These are phyloP conservation scores for Delphinus delphis DNA, from an alignment of 2,113 vertebrate species.

Conservation along the genomic window DNA sequence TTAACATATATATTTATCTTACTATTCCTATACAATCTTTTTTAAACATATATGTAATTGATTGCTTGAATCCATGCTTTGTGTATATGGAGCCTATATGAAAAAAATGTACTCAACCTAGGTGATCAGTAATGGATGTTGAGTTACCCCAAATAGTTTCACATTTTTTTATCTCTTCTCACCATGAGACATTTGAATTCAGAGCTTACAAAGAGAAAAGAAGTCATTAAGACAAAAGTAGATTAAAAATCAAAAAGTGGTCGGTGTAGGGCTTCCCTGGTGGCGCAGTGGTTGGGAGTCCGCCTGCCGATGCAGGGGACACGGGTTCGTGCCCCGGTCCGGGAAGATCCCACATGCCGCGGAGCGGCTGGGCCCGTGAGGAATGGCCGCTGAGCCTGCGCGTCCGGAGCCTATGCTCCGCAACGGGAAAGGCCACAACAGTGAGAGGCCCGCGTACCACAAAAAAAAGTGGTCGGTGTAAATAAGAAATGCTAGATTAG, in stretches of 20 bases:
- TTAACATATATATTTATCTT: not conserved
- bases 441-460: no score
- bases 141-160: not conserved
- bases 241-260: not conserved
- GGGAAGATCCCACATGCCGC: no score
- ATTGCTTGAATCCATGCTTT: not conserved
- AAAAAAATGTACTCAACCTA: not conserved
- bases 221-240: not conserved
- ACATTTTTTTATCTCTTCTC: not conserved
- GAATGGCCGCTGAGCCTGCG: no score
- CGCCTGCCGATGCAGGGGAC: no score
- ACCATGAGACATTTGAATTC: not conserved
- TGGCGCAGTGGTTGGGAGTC: no score
- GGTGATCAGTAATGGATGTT: not conserved
- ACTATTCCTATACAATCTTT: not conserved
- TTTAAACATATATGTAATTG: not conserved
- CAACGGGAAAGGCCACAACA: no score
- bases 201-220: not conserved
- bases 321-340: no score
- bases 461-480: no score
- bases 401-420: no score
- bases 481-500: not conserved
- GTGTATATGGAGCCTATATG: not conserved
- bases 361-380: no score
- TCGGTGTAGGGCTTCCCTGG: no score